A percentile compares a stretch with the other conserved stretches of the same genome.
Evolutionary conservation across 2,797 vertebrate species (phyloP).

Genomic region (Sternotherus odoratus): DNA sequence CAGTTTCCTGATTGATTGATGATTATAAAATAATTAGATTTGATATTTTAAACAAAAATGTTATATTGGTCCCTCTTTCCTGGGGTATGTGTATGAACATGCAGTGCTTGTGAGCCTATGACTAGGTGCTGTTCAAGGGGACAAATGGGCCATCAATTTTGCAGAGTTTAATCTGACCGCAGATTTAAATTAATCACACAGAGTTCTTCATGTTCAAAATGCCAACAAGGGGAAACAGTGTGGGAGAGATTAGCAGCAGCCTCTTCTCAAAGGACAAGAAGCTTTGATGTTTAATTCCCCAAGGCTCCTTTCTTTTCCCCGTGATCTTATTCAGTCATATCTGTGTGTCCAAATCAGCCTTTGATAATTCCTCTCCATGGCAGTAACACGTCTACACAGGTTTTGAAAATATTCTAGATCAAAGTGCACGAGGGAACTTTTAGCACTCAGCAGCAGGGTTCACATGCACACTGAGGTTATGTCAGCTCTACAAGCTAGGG

Average conservation of each 20-base stretch:
- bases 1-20: too few relatives aligned
- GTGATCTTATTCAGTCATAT: background rate
- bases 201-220: background rate
- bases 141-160: background rate
- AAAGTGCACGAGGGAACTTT: background rate
- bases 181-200: background rate
- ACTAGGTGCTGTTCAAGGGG: background rate
- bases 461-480: background rate
- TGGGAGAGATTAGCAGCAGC: background rate
- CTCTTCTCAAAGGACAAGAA: background rate
- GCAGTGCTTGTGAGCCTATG: background rate
- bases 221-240: background rate
- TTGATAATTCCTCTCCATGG: background rate
- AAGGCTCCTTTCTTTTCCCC: background rate
- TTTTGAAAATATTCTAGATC: conserved; percentile 15
- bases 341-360: background rate
- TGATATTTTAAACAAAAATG: background rate
- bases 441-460: background rate
- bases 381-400: background rate
- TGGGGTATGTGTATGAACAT: background rate
- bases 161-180: background rate
- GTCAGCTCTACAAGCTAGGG: background rate
- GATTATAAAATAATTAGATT: background rate
- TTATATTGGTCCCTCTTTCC: background rate
- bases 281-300: background rate